These are phyloP conservation scores for Caenorhabditis auriculariae DNA, from an alignment of 2,888 invertebrate species.

Conservation along the genomic window DNA sequence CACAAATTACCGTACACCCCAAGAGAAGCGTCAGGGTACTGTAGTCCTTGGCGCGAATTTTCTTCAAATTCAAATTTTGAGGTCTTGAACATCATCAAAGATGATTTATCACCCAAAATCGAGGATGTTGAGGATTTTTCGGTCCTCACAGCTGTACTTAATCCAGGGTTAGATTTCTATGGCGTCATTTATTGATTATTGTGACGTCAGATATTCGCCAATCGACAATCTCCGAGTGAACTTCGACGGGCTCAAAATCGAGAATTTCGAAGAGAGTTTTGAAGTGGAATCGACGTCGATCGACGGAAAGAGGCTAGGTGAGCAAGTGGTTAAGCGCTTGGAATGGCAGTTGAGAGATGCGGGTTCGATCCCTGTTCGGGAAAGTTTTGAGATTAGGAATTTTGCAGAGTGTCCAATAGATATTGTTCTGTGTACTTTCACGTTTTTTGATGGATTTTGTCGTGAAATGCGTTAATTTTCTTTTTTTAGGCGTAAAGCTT, in stretches of 20 bases:
- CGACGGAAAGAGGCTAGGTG: not conserved
- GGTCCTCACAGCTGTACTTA: conserved; percentile 33
- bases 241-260: not conserved
- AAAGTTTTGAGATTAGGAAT: too few species aligned
- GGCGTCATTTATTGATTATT: not conserved
- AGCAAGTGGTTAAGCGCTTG: too few species aligned
- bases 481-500: too few species aligned
- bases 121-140: conserved; percentile 22
- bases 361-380: too few species aligned
- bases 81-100: conserved; percentile 27
- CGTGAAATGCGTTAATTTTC: too few species aligned
- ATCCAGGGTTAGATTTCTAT: conserved; percentile 19
- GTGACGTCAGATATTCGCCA: not conserved
- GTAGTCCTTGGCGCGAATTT: too few species aligned
- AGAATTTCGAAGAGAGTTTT: not conserved
- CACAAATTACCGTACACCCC: conserved; percentile 14
- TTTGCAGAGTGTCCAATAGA: too few species aligned
- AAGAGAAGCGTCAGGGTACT: conserved; percentile 22
- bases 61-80: too few species aligned
- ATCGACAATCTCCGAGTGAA: not conserved
- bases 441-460: too few species aligned
- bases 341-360: too few species aligned
- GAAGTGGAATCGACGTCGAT: not conserved
- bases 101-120: conserved; percentile 13
- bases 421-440: too few species aligned